Base-by-base conservation (phyloP, 1,140 invertebrate genomes). In the Drosophila repletoides region DNA sequence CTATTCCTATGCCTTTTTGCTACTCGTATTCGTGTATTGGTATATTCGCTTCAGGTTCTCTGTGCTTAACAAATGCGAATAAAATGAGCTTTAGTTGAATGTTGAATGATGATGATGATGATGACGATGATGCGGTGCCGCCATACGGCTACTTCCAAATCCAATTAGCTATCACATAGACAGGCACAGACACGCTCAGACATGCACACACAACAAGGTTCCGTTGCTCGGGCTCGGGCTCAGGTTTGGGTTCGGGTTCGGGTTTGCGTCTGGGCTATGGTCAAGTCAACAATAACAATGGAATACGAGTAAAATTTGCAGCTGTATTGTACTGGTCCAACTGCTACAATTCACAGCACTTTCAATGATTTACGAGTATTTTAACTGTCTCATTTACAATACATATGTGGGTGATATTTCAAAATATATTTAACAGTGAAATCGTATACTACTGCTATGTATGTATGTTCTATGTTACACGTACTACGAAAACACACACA, bases 161-260 rank as follows among this genome's bases (percentile, higher is more conserved):
- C 69, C 69, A 72, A 72, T 72, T 72, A 72, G 55, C 45, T 46
- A 49, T 48, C 36, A 61, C n/a, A n/a, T n/a, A n/a, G n/a, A n/a
- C n/a, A 51, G 55, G 66, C 21, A n/a, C 55, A 33, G 5, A 5
- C 2, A 49, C 49, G 38, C 19, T 43, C 41, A 49, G n/a, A 21
- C 22, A 38, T 1, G 21, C 5, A 45, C n/a, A 29, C 17, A 41
- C 33, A 22, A 61, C 17, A 45, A 33, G 19, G 12, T n/a, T 21
- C 5, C 19, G 19, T 4, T 10, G n/a, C n/a, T n/a, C n/a, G n/a
- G n/a, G n/a, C n/a, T n/a, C n/a, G n/a, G n/a, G n/a, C n/a, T n/a
- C n/a, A 34, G 4, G 46, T 22, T 10, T 3, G 7, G 15, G 31
- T n/a, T 34, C 10, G 21, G n/a, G n/a, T n/a, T n/a, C n/a, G n/a